A percentile compares a stretch with the other conserved stretches of the same genome.
These are phyloP conservation scores for Syrrhaptes paradoxus DNA, from an alignment of 2,113 vertebrate species.

Conservation along the genomic window DNA sequence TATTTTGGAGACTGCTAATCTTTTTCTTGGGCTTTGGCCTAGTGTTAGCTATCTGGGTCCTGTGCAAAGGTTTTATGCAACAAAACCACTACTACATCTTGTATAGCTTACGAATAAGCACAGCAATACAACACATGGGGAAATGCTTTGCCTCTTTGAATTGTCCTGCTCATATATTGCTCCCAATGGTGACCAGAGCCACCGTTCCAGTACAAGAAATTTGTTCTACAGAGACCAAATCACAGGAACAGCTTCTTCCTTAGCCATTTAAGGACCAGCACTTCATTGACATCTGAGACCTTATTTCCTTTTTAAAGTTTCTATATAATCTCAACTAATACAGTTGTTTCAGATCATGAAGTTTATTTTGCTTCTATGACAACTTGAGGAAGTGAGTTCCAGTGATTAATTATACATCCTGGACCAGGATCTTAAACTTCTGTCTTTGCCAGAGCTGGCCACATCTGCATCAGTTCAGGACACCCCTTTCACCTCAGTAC, in stretches of 20 bases:
- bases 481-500: not conserved
- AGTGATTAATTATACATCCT: not conserved
- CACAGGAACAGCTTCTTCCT: not conserved
- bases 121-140: not conserved
- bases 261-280: not conserved
- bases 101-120: not conserved
- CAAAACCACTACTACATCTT: not conserved
- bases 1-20: not conserved
- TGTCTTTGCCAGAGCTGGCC: not conserved
- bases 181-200: not conserved
- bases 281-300: not conserved
- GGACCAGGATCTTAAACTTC: not conserved
- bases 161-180: not conserved
- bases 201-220: not conserved
- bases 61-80: not conserved
- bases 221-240: rapidly evolving
- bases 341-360: not conserved
- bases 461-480: not conserved
- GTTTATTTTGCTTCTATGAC: conserved; percentile 13
- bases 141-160: not conserved
- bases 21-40: not conserved
- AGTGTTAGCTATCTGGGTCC: not conserved
- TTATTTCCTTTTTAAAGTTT: not conserved
- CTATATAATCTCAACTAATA: not conserved
- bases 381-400: not conserved